Percentiles rank a stretch among this genome's conserved stretches.
Conservation (phyloP, 1,140 invertebrate species). For the Bombus difficillimus region DNA sequence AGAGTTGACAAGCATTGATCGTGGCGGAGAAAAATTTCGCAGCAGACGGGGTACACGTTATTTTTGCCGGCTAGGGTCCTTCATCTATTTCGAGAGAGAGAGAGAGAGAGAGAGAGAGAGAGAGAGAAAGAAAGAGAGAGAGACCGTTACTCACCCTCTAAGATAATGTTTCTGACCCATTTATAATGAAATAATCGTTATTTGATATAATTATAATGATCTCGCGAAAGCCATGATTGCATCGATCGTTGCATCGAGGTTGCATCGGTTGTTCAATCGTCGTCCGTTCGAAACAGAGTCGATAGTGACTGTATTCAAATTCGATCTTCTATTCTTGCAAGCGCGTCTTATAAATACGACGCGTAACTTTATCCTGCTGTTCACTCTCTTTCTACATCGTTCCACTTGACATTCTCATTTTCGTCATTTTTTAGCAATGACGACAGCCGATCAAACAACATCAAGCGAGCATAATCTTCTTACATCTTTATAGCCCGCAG, state of each 20-base stretch:
- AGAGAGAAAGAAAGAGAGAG: constrained; percentile 36
- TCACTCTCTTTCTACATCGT: constrained; percentile 26
- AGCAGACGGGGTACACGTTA: constrained; percentile 67
- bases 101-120: constrained; percentile 45
- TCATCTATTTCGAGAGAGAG: constrained; percentile 79
- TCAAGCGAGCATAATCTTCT: background rate
- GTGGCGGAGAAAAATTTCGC: background rate
- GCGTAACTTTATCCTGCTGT: constrained; percentile 42
- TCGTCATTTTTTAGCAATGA: constrained; percentile 19
- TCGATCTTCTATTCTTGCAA: constrained; percentile 39
- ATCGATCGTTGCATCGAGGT: background rate
- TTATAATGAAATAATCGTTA: constrained; percentile 73
- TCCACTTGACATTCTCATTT: constrained; percentile 46
- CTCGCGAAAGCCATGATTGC: background rate
- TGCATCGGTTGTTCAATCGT: background rate
- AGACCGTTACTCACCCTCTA: constrained; percentile 72
- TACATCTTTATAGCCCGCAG: background rate
- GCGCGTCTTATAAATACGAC: constrained; percentile 43
- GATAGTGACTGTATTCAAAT: background rate
- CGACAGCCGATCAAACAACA: background rate
- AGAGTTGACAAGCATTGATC: constrained; percentile 9
- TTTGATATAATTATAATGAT: background rate
- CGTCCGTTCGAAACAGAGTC: background rate
- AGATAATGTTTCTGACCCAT: constrained; percentile 79
- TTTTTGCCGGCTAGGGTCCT: constrained; percentile 80